Evolutionary conservation across 2,113 vertebrate genomes (phyloP), one percentile per base, ranked within the genome.

Genomic region (Rallus limicola): DNA sequence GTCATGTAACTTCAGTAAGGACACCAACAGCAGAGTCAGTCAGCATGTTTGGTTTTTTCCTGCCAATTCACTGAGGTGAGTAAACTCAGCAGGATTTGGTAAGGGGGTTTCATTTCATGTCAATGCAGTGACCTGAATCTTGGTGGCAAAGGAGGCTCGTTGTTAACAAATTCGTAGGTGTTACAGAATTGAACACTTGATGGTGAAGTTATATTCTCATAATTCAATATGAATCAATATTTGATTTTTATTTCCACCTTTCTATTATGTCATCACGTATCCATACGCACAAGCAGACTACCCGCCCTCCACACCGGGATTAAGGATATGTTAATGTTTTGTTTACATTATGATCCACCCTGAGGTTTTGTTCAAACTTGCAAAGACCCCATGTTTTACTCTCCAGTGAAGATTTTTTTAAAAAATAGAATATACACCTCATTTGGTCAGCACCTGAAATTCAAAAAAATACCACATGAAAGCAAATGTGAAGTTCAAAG

Each of bases 301-400:
- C 33, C 10, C 5, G 21, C 34, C 24, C 26, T 82, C 48, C 76
- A n/a, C 28, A 18, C 23, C 62, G 44, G 53, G 10, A 58, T 88
- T 86, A 92, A 82, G 48, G 65, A 53, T 40, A 53, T 18, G 34
- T 86, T 94, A 42, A 59, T 69, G 12, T 65, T 84, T 87, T 88
- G 28, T 83, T 91, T 78, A 46, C 60, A 25, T 53, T 89, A n/a
- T 88, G 81, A 92, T 92, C 72, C 53, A 79, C 90, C 69, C 44
- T 52, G 25, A 84, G 28, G 17, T 91, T 92, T 91, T 93, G 78
- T 92, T 82, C 77, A 82, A 91, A 82, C 70, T 87, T 91, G 86
- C 31, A 59, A 65, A 93, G 59, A 58, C 60, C 65, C n/a, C 9
- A 4, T 34, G n/a, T 69, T 92, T 71, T 36, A 69, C 65, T 79